Evolutionary conservation across 1,140 invertebrate genomes (phyloP).

Genomic region (Panulirus ornatus): DNA sequence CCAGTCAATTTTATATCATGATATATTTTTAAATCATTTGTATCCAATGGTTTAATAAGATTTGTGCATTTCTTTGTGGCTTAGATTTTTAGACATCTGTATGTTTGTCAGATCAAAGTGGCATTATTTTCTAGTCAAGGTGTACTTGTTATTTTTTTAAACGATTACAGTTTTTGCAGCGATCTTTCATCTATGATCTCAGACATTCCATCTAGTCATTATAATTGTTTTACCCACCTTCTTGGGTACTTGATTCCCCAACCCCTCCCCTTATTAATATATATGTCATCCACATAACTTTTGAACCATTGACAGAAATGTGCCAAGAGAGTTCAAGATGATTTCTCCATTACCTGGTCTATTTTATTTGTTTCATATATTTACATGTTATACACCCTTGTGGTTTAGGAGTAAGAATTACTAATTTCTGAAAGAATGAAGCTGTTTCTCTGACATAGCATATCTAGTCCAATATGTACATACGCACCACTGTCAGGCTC

Average conservation of each 20-base stretch:
- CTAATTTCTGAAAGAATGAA: conserved; percentile 71
- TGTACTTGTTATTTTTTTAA: conserved; percentile 73
- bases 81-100: conserved; percentile 72
- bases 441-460: conserved; percentile 74
- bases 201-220: conserved; percentile 74
- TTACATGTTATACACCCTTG: conserved; percentile 72
- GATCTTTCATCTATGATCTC: conserved; percentile 74
- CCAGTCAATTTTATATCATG: conserved; percentile 74
- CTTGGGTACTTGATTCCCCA: conserved; percentile 56
- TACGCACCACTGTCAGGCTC: conserved; percentile 63
- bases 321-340: conserved; percentile 68
- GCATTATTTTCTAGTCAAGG: conserved; percentile 73
- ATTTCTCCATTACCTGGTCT: conserved; percentile 69
- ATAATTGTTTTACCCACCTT: conserved; percentile 67
- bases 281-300: conserved; percentile 68
- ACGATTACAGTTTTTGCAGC: conserved; percentile 70
- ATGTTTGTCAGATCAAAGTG: conserved; percentile 73
- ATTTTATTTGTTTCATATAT: conserved; percentile 73
- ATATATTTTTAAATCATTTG: conserved; percentile 74
- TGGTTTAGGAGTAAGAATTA: conserved; percentile 72
- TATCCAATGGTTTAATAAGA: conserved; percentile 74
- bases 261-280: conserved; percentile 40
- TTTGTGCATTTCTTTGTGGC: conserved; percentile 74
- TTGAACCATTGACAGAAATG: conserved; percentile 72
- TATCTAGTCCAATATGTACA: conserved; percentile 74